Percentiles rank a stretch among this genome's conserved stretches.
Conservation (phyloP, 2,113 vertebrate species). For the Vimba vimba region DNA sequence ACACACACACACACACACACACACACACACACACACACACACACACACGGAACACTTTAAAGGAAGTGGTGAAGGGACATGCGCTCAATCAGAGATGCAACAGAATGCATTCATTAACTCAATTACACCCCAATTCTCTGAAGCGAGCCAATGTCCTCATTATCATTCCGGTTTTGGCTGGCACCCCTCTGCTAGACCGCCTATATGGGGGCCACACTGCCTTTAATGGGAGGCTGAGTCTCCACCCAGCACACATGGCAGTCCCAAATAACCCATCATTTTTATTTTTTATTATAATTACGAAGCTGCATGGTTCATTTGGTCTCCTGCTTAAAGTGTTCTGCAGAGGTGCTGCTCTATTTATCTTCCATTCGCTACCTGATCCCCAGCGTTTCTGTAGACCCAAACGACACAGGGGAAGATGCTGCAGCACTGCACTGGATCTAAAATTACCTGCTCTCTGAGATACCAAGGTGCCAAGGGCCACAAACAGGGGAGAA, state of each 20-base stretch:
- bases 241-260: conserved; percentile 43
- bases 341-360: conserved; percentile 40
- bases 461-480: conserved; percentile 10
- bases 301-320: conserved; percentile 49
- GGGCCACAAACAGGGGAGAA: conserved; percentile 16
- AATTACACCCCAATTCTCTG: conserved; percentile 70
- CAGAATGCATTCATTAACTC: conserved; percentile 74
- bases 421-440: conserved; percentile 1
- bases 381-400: conserved; percentile 24
- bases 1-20: not conserved
- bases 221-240: conserved; percentile 36
- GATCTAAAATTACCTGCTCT: conserved; percentile 27
- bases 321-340: conserved; percentile 43
- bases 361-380: conserved; percentile 42
- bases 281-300: conserved; percentile 55
- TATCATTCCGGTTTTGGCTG: conserved; percentile 63
- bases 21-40: not conserved
- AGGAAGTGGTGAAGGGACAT: conserved; percentile 52
- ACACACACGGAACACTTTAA: conserved; percentile 49
- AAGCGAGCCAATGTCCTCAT: conserved; percentile 62
- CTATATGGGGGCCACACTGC: conserved; percentile 13
- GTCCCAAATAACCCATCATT: conserved; percentile 49
- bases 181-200: conserved; percentile 20
- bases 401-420: conserved; percentile 15
- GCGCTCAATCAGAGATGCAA: conserved; percentile 69